A percentile compares a stretch with the other conserved stretches of the same genome.
Conservation (phyloP, 1,140 invertebrate genomes). For the Cardiocondyla obscurior region DNA sequence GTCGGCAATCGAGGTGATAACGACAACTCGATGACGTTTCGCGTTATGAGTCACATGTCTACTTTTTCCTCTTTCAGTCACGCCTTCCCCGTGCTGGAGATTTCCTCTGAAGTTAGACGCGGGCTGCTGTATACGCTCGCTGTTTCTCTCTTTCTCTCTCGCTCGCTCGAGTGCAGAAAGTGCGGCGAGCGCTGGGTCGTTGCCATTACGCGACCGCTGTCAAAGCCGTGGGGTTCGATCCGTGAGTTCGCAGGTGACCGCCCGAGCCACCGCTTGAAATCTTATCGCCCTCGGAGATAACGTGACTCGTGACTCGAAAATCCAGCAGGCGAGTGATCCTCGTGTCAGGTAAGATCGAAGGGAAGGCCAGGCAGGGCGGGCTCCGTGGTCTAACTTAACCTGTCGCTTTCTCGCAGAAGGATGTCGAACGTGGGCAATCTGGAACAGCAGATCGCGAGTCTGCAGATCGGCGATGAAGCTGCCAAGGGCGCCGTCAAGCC, state of each 20-base stretch:
- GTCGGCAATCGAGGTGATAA: background rate
- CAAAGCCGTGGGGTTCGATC: background rate
- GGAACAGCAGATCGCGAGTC: conserved; percentile 82
- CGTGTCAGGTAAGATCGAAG: background rate
- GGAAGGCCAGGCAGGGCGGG: background rate
- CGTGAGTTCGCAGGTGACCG: background rate
- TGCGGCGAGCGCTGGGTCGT: background rate
- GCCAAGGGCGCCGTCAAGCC: conserved; percentile 68
- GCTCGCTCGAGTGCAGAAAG: background rate
- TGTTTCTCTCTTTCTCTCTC: background rate
- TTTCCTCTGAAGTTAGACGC: too few species aligned
- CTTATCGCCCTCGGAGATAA: background rate
- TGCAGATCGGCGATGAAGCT: conserved; percentile 78
- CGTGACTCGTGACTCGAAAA: background rate
- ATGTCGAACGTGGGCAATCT: conserved; percentile 81
- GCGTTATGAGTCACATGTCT: background rate
- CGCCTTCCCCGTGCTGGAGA: background rate
- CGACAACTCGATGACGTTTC: background rate
- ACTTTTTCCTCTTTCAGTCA: background rate
- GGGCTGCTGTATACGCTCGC: background rate
- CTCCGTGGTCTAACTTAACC: background rate
- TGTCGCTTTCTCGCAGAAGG: conserved; percentile 40
- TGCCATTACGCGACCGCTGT: conserved; percentile 32
- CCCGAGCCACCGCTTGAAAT: background rate
- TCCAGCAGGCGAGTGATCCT: background rate